phyloP scores from a whole-genome alignment of 2,113 vertebrate genomes.

The Anolis sagrei region DNA sequence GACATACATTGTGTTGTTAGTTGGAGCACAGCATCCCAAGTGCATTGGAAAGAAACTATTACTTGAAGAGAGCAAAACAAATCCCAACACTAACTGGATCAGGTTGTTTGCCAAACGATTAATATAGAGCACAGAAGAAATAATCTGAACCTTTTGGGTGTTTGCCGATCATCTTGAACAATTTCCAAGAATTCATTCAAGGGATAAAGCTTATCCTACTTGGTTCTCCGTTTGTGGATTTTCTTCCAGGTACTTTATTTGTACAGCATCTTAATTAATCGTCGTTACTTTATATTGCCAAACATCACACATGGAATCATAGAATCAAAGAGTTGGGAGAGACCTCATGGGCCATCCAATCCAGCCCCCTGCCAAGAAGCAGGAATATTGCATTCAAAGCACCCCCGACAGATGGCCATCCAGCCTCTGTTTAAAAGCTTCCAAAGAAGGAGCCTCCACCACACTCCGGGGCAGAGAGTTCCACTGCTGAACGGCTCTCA shows the following conservation, averaged over 20 bases:
- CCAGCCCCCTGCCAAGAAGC: no score
- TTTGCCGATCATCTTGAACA: no score
- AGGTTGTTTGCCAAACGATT: background rate
- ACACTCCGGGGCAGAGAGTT: no score
- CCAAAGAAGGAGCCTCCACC: no score
- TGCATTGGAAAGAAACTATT: background rate
- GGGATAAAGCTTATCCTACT: background rate
- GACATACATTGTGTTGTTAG: constrained; percentile 18
- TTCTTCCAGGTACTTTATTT: background rate
- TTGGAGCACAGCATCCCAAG: background rate
- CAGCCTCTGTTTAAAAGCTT: no score
- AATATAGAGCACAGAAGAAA: background rate
- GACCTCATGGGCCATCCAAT: no score
- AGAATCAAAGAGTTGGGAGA: no score
- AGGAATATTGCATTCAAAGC: no score
- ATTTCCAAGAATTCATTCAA: background rate
- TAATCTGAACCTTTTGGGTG: background rate
- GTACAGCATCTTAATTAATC: background rate
- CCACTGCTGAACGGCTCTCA: no score
- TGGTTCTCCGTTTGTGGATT: background rate
- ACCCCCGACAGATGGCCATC: no score
- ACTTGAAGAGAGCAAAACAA: background rate
- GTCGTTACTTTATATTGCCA: background rate
- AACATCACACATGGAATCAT: no score
- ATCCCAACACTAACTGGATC: background rate